Evolutionary conservation across 2,113 vertebrate species (phyloP), one percentile per base, ranked within the genome.

Genomic region (Jacana jacana): DNA sequence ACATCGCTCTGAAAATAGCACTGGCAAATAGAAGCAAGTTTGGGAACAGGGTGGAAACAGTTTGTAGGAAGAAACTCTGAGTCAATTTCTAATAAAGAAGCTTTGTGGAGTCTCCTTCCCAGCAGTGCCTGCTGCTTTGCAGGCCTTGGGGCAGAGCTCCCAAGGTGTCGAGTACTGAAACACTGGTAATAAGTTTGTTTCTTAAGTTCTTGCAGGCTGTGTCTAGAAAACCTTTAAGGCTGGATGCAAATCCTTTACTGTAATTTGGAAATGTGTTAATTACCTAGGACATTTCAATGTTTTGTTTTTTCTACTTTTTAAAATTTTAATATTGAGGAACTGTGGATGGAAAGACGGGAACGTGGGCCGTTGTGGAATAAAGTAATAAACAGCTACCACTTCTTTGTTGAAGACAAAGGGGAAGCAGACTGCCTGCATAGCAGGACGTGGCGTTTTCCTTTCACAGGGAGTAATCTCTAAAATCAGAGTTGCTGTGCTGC

Each of bases 401-500:
- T 22, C 25, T 82, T 60, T 82, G 33, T 54, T 70, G 37, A 28
- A 64, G 46, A 13, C 5, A 35, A 22, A 30, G 23, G 64, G 19
- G 6, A 52, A 69, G 22, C 52, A 51, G 58, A 30, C 22, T 4
- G 8, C 0, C 0, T 23, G 4, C 15, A 0, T 17, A 55, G 20
- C 24, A 57, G 81, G 60, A 70, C 0, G 0, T 75, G 81, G 55
- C 31, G 23, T 84, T 81, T 86, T 73, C 48, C 35, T 51, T 54
- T 61, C 6, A 6, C 6, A 12, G 39, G 24, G 70, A 13, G 20
- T 60, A 2, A 80, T 54, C 88, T 93, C 49, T 69, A 24, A 31
- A 44, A 31, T 57, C 72, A 13, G 40, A 13, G 10, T n/a, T 82
- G 68, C 58, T 68, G 3, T 25, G 86, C 76, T 76, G 63, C 35